Evolutionary conservation across 2,888 invertebrate species (phyloP), one percentile per base, ranked within the genome.

Genomic region (Rapana venosa): DNA sequence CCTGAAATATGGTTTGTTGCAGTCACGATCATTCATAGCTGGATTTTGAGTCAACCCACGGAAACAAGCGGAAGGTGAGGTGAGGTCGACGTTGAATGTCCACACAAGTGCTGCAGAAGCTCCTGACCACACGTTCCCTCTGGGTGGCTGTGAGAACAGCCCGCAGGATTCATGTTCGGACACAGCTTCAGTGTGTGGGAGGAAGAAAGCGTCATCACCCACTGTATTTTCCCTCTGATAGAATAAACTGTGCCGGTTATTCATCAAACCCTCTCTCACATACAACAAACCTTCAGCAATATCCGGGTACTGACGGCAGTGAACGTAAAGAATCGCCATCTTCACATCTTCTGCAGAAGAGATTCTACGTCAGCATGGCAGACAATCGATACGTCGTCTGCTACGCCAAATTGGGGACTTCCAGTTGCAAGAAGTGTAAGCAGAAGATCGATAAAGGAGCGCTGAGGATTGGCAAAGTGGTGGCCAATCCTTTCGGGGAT

Each of bases 401-500:
- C 93, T 97, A 97, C 92, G 98, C 98, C 0, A 98, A 98, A 96
- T 97, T 97, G 22, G 98, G 98, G 0, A 97, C 98, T 87, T 98
- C 98, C 0, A 97, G 97, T 26, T 98, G 98, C 95, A 98, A 98
- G 96, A 98, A 98, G 94, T 98, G 98, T 96, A 98, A 98, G 96
- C 96, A 97, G 91, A 97, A 97, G 94, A 97, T 98, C 94, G 97
- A 97, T 0, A 97, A 97, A 94, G 98, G 97, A 36, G 97, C 97
- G 91, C 94, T 98, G 84, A 97, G 98, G 90, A 96, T 98, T 85
- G 98, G 98, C 0, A 98, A 98, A 93, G 94, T 98, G 32, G 97
- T 97, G 8, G 96, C 97, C 0, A 98, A 98, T 96, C 98, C 98
- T 0, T 98, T 98, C 94, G 97, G 97, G 26, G 97, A 97, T 20